phyloP scores from a whole-genome alignment of 1,140 invertebrate genomes.

The Aporrectodea caliginosa region DNA sequence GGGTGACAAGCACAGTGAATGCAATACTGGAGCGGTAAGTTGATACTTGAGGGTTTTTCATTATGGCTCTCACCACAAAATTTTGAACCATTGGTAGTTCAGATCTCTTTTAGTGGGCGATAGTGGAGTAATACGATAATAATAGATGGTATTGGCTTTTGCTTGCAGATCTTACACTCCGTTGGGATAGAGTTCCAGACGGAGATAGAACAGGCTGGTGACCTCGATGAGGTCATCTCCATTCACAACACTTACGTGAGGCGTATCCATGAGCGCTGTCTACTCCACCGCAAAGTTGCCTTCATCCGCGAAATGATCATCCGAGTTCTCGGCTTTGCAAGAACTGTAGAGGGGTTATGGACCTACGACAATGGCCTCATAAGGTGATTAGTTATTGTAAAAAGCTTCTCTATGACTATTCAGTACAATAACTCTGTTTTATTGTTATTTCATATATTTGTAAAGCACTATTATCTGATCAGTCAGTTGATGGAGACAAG shows the following conservation, averaged over 20 bases:
- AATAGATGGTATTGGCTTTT: background rate
- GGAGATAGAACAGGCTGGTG: slow-evolving; percentile 54
- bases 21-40: no score
- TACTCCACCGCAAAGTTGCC: slow-evolving; percentile 43
- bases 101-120: no score
- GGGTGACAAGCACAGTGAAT: no score
- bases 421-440: no score
- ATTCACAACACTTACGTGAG: slow-evolving; percentile 44
- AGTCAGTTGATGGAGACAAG: no score
- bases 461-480: no score
- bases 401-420: no score
- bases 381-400: slow-evolving; percentile 39
- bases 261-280: slow-evolving; percentile 46
- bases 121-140: no score
- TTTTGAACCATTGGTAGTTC: no score
- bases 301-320: slow-evolving; percentile 45
- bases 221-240: slow-evolving; percentile 55
- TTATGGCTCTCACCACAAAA: no score
- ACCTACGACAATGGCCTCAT: slow-evolving; percentile 44
- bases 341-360: slow-evolving; percentile 44
- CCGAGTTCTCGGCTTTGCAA: slow-evolving; percentile 43
- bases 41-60: no score
- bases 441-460: no score
- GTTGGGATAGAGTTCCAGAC: slow-evolving; percentile 58
- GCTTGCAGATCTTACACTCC: slow-evolving; percentile 58